Evolutionary conservation across 2,113 vertebrate genomes (phyloP), one percentile per base, ranked within the genome.

Genomic region (Morone chrysops): DNA sequence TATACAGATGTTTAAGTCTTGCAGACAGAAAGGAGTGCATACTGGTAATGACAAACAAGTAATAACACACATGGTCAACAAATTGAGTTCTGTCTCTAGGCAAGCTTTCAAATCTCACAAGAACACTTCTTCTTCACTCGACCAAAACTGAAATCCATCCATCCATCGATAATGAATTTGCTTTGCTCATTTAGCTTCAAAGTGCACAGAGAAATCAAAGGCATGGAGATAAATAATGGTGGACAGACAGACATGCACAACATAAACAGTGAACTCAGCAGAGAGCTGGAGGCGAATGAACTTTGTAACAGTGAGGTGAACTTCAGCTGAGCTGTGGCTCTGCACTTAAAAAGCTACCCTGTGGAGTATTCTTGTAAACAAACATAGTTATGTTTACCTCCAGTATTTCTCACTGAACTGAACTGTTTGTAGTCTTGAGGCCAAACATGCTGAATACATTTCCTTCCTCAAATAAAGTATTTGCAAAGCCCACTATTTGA

Each of bases 1-100:
- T 4, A 40, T 14, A 69, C 22, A 47, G 61, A 79, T 74, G 76
- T 69, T 62, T 48, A 41, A 57, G 63, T 79, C 70, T 65, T 8
- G 14, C 65, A 57, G 53, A 60, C 25, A 20, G 22, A 11, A 7
- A 14, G 38, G 22, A 17, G 51, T 3, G 3, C n/a, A 43, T 2
- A 18, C 62, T 70, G 10, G n/a, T n/a, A n/a, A n/a, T n/a, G n/a
- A n/a, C n/a, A n/a, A 51, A 53, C 47, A 36, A 18, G 38, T 17
- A 5, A 22, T 22, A 5, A 57, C 22, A 67, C 70, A 81, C 31
- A 43, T 51, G 43, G 70, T 59, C 43, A 60, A 67, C 25, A 22
- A 17, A 40, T 31, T 14, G 62, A 60, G 61, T 8, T 40, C 31
- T 31, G 62, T 50, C 1, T 10, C 62, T 54, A 36, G 17, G 50